Evolutionary conservation across 2,888 invertebrate species (phyloP), one percentile per base, ranked within the genome.

Genomic region (Tetrapedia diversipes): DNA sequence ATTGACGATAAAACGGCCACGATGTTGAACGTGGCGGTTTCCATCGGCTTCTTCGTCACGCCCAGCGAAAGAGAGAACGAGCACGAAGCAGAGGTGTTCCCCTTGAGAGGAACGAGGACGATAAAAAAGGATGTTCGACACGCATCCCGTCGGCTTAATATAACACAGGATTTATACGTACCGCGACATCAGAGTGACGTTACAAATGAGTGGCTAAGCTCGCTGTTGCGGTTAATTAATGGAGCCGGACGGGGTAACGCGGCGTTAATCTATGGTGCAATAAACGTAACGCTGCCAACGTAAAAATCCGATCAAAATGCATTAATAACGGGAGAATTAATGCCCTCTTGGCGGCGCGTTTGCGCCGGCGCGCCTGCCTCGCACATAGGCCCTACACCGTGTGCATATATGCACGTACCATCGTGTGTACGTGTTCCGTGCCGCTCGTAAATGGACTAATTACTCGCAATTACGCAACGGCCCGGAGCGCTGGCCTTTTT

Each of bases 391-490:
- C 61, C 71, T 74, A 74, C 77, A 79, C 81, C 68, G 76, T 78
- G 64, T 65, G 82, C 74, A 64, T 56, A n/a, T n/a, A 65, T 71
- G 68, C 53, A 47, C 69, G 53, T 53, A 27, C 16, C 34, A 7
- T 8, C 14, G 27, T n/a, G n/a, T 41, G 57, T 61, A 57, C 78
- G 64, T 78, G 65, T 56, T 49, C n/a, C 73, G 66, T 64, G 69
- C 66, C 64, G 77, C 79, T 86, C 84, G 86, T 87, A 88, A 89
- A 89, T 88, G 85, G 86, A 87, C 88, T 89, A 89, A 89, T 89
- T 89, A 89, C 86, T 86, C 81, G 83, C 75, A 79, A 88, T 88
- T 89, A 86, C 86, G 85, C 77, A 88, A 86, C 77, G 54, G 51
- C 51, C 69, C 49, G 47, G 53, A 39, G 24, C 54, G 32, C 49